Percentiles rank a stretch among this genome's conserved stretches.
Conservation (phyloP, 2,888 invertebrate genomes). For the Pardosa pseudoannulata region DNA sequence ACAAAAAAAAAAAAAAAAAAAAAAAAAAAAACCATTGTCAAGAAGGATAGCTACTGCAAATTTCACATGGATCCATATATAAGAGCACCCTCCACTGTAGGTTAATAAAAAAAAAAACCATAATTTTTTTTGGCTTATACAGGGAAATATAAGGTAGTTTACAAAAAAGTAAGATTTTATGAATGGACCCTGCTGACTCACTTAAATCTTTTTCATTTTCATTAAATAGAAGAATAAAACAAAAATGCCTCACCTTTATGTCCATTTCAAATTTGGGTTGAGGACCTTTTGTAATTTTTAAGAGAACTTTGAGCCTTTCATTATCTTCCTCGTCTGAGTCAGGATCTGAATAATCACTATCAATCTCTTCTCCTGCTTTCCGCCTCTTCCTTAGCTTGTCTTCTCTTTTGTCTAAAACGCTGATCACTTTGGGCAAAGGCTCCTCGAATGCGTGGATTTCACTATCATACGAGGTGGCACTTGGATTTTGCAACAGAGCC, state of each 20-base stretch:
- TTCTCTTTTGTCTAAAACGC: slow-evolving; percentile 77
- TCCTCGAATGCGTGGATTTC: slow-evolving; percentile 14
- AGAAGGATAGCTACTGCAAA: too few relatives aligned
- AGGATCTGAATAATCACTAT: slow-evolving; percentile 74
- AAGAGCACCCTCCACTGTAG: too few relatives aligned
- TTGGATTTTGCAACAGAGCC: slow-evolving; percentile 19
- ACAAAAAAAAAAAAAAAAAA: too few relatives aligned
- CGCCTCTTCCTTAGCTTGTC: slow-evolving; percentile 75
- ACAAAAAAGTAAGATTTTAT: too few relatives aligned
- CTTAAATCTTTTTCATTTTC: too few relatives aligned
- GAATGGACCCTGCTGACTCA: too few relatives aligned
- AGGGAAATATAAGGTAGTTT: too few relatives aligned
- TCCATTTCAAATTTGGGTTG: slow-evolving; percentile 76
- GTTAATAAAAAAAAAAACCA: too few relatives aligned
- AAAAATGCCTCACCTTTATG: slow-evolving; percentile 62
- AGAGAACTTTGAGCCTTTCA: slow-evolving; percentile 41
- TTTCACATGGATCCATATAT: too few relatives aligned
- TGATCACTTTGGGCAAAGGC: slow-evolving; percentile 66
- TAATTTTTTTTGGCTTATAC: too few relatives aligned
- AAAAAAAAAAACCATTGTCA: too few relatives aligned
- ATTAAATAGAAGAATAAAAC: too few relatives aligned
- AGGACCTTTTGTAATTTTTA: slow-evolving; percentile 76
- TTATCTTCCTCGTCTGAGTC: slow-evolving; percentile 59
- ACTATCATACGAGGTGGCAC: slow-evolving; percentile 12
- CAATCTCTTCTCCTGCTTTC: slow-evolving; percentile 75